A percentile compares a stretch with the other conserved stretches of the same genome.
Evolutionary conservation across 2,113 vertebrate genomes (phyloP).

Genomic region (Poicephalus meyeri): DNA sequence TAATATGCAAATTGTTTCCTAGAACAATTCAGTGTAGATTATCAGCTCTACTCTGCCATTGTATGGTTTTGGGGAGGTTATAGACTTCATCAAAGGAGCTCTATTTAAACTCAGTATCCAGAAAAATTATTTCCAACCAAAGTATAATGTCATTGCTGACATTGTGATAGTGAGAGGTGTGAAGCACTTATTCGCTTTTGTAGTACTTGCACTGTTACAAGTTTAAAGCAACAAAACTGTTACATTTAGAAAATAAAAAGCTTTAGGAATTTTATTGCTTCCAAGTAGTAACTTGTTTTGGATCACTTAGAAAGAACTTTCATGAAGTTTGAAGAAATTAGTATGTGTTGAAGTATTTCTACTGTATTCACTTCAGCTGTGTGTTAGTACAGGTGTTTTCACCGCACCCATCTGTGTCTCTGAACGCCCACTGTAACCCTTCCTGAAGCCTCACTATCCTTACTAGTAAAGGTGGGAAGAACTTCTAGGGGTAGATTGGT

Average conservation of each 20-base stretch:
- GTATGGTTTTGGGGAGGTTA: background rate
- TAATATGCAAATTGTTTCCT: no score
- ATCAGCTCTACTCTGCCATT: background rate
- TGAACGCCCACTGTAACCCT: background rate
- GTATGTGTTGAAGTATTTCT: conserved; percentile 3
- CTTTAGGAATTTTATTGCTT: background rate
- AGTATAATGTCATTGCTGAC: background rate
- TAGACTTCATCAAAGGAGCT: background rate
- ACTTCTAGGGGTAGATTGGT: background rate
- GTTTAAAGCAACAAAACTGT: background rate
- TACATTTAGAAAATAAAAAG: conserved; percentile 30
- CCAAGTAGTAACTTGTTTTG: background rate
- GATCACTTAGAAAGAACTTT: conserved; percentile 1
- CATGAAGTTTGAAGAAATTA: conserved; percentile 5
- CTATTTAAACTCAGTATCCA: background rate
- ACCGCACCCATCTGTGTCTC: background rate
- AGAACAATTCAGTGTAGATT: no score
- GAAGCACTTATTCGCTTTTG: background rate
- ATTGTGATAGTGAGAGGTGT: background rate
- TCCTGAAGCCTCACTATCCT: background rate
- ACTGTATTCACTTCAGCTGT: background rate
- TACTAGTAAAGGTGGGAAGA: background rate
- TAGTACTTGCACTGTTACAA: background rate
- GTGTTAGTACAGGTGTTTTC: conserved; percentile 3
- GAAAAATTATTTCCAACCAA: background rate